Conservation (phyloP, 2,113 vertebrate species). For the Varanus salvator region DNA sequence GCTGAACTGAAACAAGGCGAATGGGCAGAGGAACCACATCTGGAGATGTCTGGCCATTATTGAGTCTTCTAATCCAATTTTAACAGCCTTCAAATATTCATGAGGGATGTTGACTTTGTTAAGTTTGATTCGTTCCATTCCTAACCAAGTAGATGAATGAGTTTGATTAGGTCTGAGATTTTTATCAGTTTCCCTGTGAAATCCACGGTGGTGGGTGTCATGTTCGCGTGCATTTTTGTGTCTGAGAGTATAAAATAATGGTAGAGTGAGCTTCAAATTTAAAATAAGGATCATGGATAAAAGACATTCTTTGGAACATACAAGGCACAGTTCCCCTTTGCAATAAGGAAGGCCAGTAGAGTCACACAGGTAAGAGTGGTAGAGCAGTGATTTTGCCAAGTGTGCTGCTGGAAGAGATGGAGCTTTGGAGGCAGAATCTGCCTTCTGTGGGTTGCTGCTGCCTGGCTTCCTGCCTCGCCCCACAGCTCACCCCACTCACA, state of each 20-base stretch:
- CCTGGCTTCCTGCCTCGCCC: too few species aligned
- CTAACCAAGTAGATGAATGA: conserved; percentile 28
- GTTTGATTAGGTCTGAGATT: conserved; percentile 24
- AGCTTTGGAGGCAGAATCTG: too few species aligned
- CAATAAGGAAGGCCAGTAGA: not conserved
- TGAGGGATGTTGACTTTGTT: conserved; percentile 21
- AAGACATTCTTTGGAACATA: not conserved
- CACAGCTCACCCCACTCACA: too few species aligned
- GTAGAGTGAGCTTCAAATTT: not conserved
- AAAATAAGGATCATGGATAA: not conserved
- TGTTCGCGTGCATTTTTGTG: not conserved
- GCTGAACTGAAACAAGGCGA: not conserved
- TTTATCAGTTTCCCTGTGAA: not conserved
- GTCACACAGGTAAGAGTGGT: not conserved
- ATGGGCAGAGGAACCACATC: not conserved
- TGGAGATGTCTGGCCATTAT: conserved; percentile 5
- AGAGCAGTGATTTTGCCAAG: too few species aligned
- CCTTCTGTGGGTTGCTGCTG: too few species aligned
- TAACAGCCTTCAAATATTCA: conserved; percentile 32
- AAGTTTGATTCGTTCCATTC: conserved; percentile 22
- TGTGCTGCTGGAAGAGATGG: too few species aligned
- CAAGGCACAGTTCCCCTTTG: too few species aligned
- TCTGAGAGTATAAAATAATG: not conserved
- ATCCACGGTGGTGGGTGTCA: not conserved
- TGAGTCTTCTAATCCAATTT: conserved; percentile 38